phyloP scores from a whole-genome alignment of 2,797 vertebrate species.

The Vultur gryphus region DNA sequence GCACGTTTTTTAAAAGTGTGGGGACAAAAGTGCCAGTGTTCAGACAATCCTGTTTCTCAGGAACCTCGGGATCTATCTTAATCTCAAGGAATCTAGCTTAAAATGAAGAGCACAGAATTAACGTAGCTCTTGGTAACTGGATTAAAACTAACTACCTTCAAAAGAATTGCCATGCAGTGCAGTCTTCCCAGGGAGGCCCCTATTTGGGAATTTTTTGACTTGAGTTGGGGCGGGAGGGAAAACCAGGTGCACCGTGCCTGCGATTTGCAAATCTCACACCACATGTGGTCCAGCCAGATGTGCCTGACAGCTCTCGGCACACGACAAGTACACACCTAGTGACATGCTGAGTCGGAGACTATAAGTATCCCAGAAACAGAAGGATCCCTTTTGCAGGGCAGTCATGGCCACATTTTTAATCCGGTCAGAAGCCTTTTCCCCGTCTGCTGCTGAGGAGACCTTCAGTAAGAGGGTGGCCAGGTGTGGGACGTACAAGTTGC shows the following conservation, averaged over 20 bases:
- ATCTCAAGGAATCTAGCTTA: background rate
- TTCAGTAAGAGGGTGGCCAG: background rate
- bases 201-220: background rate
- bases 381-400: background rate
- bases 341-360: background rate
- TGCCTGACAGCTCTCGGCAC: background rate
- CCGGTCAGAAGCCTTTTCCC: background rate
- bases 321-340: accelerated
- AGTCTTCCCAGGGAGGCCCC: background rate
- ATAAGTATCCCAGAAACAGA: background rate
- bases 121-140: background rate
- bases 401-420: background rate
- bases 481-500: background rate
- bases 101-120: background rate
- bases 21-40: background rate
- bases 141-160: background rate
- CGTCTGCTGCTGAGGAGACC: background rate
- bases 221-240: background rate
- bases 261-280: background rate
- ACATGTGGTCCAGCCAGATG: background rate
- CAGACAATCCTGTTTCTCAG: background rate
- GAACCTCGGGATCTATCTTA: too few species aligned
- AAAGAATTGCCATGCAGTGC: background rate
- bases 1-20: background rate
- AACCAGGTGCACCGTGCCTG: background rate